A percentile compares a stretch with the other conserved stretches of the same genome.
phyloP scores from a whole-genome alignment of 1,140 invertebrate species.

The Panagrolaimus sp. region DNA sequence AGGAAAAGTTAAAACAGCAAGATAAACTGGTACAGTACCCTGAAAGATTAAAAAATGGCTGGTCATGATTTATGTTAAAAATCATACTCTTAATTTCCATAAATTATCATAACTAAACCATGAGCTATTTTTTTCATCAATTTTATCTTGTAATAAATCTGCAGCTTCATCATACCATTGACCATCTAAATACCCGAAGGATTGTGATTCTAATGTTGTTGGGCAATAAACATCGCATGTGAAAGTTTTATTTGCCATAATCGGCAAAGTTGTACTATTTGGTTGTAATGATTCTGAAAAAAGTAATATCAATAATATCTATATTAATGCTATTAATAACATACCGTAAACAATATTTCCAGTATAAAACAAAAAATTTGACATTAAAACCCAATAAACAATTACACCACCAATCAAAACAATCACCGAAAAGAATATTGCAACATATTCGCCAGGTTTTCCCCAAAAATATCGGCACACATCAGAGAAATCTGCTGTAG shows the following conservation, averaged over 20 bases:
- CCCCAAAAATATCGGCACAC: conserved; percentile 72
- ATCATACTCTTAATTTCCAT: conserved; percentile 21
- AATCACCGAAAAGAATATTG: conserved; percentile 74
- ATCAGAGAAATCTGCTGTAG: conserved; percentile 71
- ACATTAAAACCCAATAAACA: conserved; percentile 88
- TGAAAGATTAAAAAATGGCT: conserved; percentile 55
- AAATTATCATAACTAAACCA: conserved; percentile 22
- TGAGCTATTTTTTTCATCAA: neutral
- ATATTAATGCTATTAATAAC: conserved; percentile 29
- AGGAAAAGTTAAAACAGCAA: conserved; percentile 72
- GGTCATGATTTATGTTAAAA: neutral
- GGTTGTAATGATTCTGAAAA: conserved; percentile 54
- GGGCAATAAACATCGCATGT: conserved; percentile 50
- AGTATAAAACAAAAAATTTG: conserved; percentile 81
- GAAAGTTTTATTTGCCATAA: conserved; percentile 57
- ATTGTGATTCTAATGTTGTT: neutral
- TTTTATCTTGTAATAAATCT: neutral
- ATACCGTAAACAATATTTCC: conserved; percentile 72
- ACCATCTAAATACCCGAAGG: neutral
- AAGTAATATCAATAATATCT: conserved; percentile 11
- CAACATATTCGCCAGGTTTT: conserved; percentile 67
- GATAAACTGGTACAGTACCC: conserved; percentile 74
- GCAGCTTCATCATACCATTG: neutral
- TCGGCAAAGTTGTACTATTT: conserved; percentile 54
- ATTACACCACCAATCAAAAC: conserved; percentile 78